Conservation (phyloP, 2,888 invertebrate species). For the Rhagonycha lutea region DNA sequence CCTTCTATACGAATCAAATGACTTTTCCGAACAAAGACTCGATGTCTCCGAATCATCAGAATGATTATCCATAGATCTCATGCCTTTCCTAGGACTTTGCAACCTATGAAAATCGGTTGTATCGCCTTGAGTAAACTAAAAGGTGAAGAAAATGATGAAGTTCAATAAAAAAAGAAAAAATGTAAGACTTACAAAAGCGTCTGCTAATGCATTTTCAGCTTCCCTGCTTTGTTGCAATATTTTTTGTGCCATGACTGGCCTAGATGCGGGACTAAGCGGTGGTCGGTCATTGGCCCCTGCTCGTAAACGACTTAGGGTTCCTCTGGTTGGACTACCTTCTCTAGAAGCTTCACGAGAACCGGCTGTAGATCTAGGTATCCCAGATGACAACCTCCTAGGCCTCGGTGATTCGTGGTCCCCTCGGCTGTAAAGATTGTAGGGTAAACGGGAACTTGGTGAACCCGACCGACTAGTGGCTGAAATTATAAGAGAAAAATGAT, state of each 20-base stretch:
- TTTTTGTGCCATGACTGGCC: constrained; percentile 74
- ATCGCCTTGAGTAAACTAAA: constrained; percentile 45
- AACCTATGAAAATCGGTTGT: constrained; percentile 44
- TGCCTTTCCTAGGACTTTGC: constrained; percentile 46
- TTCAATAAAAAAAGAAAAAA: neutral
- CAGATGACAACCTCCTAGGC: constrained; percentile 66
- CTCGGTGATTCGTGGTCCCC: constrained; percentile 57
- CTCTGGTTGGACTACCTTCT: constrained; percentile 53
- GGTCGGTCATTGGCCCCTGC: constrained; percentile 57
- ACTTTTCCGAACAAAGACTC: constrained; percentile 91
- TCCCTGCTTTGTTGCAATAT: constrained; percentile 86
- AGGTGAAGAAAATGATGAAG: constrained; percentile 23
- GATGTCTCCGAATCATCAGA: constrained; percentile 93
- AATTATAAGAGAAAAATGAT: constrained; percentile 30
- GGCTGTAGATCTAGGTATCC: constrained; percentile 71
- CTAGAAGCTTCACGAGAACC: constrained; percentile 65
- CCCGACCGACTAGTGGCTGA: constrained; percentile 91
- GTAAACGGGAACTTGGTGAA: constrained; percentile 86
- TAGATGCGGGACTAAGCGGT: constrained; percentile 60
- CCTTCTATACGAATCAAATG: constrained; percentile 79
- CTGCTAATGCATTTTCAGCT: constrained; percentile 81
- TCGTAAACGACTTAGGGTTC: constrained; percentile 45
- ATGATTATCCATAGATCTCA: constrained; percentile 67
- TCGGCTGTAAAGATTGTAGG: constrained; percentile 69
- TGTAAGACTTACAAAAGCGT: constrained; percentile 62